Base-by-base conservation (phyloP, 2,797 vertebrate genomes). In the Tachyglossus aculeatus region DNA sequence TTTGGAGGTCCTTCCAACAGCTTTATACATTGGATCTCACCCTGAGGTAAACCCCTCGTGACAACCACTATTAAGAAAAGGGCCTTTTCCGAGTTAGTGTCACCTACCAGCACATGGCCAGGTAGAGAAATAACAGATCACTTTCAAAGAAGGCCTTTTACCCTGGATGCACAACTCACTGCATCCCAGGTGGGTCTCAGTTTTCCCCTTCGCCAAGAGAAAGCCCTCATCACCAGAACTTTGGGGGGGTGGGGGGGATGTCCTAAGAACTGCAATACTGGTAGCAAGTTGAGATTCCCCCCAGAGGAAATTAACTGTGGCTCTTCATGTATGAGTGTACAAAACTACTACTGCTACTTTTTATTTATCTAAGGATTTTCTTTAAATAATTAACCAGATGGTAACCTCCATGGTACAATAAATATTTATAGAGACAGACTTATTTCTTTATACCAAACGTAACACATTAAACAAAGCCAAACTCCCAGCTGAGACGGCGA, bases 361-460 rank as follows among this genome's bases (percentile, higher is more conserved):
- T 56, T 77, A 64, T 50, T 72, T 65, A 72, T 50, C 71, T 62
- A 73, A 65, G 13, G 37, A 47, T 80, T 77, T 68, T 27, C 51
- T 66, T 31, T 47, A 60, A 31, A 64, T 31, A 45, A 66, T 67
- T 64, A 78, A 76, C 27, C 66, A 83, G 71, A 76, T 76, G 62
- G 68, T 34, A 69, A 60, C 47, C 61, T 80, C 4, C 51, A 40
- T 41, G 55, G 43, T 12, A 63, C 63, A 53, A 73, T 67, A 85
- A 81, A 76, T 75, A 73, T 74, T n/a, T 71, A 53, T 52, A 73
- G 44, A 27, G 1, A 47, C 44, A 64, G 36, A 29, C 52, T 31
- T 44, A 50, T 66, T 69, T 71, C 68, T 67, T 56, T 67, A 66
- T 31, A 67, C 63, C 58, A 69, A 80, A 65, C 68, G 29, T 64